Evolutionary conservation across 2,888 invertebrate genomes (phyloP), one percentile per base, ranked within the genome.

Genomic region (Drosophila macrospina): DNA sequence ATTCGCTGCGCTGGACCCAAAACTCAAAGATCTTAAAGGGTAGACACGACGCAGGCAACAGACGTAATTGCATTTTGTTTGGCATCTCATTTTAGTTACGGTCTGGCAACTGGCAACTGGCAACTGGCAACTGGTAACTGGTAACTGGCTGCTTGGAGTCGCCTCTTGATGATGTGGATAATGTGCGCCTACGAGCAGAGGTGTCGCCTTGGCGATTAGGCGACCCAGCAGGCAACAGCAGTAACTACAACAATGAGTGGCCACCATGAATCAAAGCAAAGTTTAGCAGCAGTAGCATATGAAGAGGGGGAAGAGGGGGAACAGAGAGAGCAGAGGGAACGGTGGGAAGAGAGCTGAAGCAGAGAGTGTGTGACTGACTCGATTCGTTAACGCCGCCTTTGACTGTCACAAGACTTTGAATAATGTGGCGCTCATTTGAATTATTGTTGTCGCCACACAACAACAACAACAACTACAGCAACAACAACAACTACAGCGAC

Each of bases 31-130:
- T 51, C 69, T 68, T 30, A 63, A 63, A 60, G 60, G 59, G 60
- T 57, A 44, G 56, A 32, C 26, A n/a, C 34, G 39, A 45, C 30
- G n/a, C 67, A 54, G 65, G 66, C 69, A 80, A 50, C 73, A 74
- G 74, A 84, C 81, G 87, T 85, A 85, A 85, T 85, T 85, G 85
- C 85, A 78, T 78, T 85, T 86, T 85, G 87, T 87, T 86, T 88
- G 86, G 88, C 83, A 86, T 85, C 86, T 88, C 88, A 88, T 86
- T 88, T 84, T 88, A 84, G 88, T 88, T 84, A 86, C 86, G 86
- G 87, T 83, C 86, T 86, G 76, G 68, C 69, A 72, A 74, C 67
- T 65, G 66, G 68, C 68, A 72, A 74, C 67, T 65, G 66, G 41
- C 28, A 54, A 74, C 67, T 62, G 67, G 50, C 16, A 42, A 61